A percentile compares a stretch with the other conserved stretches of the same genome.
phyloP scores from a whole-genome alignment of 2,888 invertebrate genomes.

The Saturnia pavonia region DNA sequence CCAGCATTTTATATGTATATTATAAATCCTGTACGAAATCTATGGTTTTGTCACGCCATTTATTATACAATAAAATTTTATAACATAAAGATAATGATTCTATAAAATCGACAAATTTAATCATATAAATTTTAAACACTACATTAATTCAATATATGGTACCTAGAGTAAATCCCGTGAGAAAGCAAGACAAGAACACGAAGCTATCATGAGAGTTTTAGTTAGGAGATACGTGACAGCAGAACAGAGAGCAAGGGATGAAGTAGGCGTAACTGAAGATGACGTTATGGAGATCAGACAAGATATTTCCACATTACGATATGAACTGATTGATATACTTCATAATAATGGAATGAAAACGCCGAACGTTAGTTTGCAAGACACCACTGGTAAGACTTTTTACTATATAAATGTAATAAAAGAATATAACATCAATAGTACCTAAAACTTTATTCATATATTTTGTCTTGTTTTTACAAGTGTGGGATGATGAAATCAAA shows the following conservation, averaged over 20 bases:
- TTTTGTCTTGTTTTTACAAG: not conserved
- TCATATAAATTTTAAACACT: not conserved
- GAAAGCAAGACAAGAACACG: conserved; percentile 87
- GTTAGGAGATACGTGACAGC: conserved; percentile 95
- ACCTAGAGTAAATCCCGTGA: conserved; percentile 87
- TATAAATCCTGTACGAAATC: too few relatives aligned
- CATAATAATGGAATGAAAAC: conserved; percentile 94
- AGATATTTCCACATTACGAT: conserved; percentile 96
- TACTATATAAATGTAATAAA: not conserved
- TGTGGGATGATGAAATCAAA: not conserved
- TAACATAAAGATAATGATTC: too few relatives aligned
- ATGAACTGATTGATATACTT: conserved; percentile 95
- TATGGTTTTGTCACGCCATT: too few relatives aligned
- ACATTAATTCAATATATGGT: not conserved
- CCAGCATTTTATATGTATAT: too few relatives aligned
- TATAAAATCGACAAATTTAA: too few relatives aligned
- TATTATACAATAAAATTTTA: too few relatives aligned
- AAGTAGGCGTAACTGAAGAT: conserved; percentile 96
- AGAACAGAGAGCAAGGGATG: conserved; percentile 93
- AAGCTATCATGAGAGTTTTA: conserved; percentile 92
- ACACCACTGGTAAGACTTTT: conserved; percentile 79
- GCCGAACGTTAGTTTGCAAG: conserved; percentile 85
- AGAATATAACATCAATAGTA: not conserved
- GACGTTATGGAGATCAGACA: conserved; percentile 99
- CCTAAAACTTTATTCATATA: too few relatives aligned